Base-by-base conservation (phyloP, 1,140 invertebrate species). In the Drosophila asahinai region DNA sequence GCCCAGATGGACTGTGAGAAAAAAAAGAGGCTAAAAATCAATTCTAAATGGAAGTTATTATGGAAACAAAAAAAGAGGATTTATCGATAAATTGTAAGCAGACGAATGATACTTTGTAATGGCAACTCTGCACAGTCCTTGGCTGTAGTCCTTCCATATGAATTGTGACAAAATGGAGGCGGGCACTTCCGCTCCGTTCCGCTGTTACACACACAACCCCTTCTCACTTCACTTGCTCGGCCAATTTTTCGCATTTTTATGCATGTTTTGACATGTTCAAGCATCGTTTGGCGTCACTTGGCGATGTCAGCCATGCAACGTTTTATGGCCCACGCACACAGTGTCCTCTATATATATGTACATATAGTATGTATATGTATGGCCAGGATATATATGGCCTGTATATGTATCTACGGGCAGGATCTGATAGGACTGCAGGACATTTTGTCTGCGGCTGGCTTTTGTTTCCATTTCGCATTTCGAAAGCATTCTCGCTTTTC, bases 181-280 rank as follows among this genome's bases (percentile, higher is more conserved):
- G 33, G 9, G 33, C 9, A 38, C 49, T 68, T 33, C 15, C 65
- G 25, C 36, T 11, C 9, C 0, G 9, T 54, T 33, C 30, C 30
- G n/a, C n/a, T 52, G 27, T 30, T 12, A 17, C 15, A 17, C 27
- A 19, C 33, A 36, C 33, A 54, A 3, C 36, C 36, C 19, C 1
- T 54, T 57, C 54, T 22, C 72, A 54, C 19, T 77, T 67, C 30
- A 25, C 43, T 40, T 7, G 25, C 54, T 55, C 17, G 43, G 64
- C 55, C 70, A 75, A 75, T 63, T 75, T 57, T 55, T 75, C 75
- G 74, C 74, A 65, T 61, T 87, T 83, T 80, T 87, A 87, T 87
- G 80, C 80, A 83, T 86, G 80, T 83, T 86, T 83, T 80, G 83
- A 83, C 84, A 86, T 87, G 72, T 87, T 86, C 86, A 80, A 87